These are phyloP conservation scores for Heliocidaris erythrogramma DNA, from an alignment of 35 echinoderm and acorn worm species.

Conservation along the genomic window DNA sequence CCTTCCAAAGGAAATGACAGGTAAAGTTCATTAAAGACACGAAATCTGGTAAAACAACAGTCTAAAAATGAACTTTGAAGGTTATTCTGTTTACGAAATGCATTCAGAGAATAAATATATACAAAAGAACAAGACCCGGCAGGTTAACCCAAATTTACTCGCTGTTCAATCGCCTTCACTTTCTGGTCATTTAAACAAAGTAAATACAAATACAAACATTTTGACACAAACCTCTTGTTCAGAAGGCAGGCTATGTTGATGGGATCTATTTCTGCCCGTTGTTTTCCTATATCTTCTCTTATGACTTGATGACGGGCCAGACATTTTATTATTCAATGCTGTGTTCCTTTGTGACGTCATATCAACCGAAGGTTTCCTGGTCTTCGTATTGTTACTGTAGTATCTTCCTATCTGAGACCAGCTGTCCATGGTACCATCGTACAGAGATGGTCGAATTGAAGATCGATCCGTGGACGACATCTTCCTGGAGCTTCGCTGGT, in stretches of 20 bases:
- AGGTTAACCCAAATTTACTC: no score
- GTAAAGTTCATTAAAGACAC: no score
- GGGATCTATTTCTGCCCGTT: not conserved
- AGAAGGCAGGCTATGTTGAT: not conserved
- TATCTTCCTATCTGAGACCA: not conserved
- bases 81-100: no score
- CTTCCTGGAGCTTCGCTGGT: not conserved
- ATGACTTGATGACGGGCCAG: not conserved
- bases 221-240: not conserved
- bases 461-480: not conserved
- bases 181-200: no score
- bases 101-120: no score
- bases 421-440: not conserved
- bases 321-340: not conserved
- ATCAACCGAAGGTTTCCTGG: not conserved
- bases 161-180: no score
- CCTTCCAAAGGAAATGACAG: no score
- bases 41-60: no score
- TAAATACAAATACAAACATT: no score
- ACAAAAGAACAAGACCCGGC: no score
- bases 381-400: not conserved
- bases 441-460: not conserved
- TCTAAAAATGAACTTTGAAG: no score
- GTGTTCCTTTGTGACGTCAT: not conserved
- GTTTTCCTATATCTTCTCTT: not conserved